Percentiles rank a stretch among this genome's conserved stretches.
Evolutionary conservation across 2,797 vertebrate species (phyloP).

Genomic region (Eulemur mongoz): DNA sequence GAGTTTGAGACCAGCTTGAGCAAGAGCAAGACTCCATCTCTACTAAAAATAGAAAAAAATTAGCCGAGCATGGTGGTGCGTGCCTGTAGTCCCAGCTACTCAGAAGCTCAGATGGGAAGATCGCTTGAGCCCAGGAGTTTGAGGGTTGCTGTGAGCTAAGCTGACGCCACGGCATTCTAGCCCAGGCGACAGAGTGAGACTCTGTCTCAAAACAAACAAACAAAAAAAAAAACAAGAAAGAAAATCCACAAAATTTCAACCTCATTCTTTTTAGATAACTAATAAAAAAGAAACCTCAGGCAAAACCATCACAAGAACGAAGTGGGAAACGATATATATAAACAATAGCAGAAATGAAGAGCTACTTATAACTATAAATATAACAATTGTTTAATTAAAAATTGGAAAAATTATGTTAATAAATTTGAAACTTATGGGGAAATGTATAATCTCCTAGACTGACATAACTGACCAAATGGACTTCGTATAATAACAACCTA

Average conservation of each 20-base stretch:
- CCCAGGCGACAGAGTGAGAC: neutral
- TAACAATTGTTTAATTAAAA: neutral
- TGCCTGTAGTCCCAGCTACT: no score
- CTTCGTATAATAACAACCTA: neutral
- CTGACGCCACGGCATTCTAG: neutral
- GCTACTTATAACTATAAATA: neutral
- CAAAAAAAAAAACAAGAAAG: neutral
- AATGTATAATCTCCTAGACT: neutral
- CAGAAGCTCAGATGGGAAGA: neutral
- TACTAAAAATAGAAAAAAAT: neutral
- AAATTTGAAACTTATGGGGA: neutral
- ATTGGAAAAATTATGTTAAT: neutral
- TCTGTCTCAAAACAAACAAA: neutral
- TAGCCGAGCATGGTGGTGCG: fast-evolving
- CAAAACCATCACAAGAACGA: neutral
- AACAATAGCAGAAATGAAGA: neutral
- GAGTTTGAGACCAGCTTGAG: no score
- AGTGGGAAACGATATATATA: neutral
- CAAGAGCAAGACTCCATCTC: neutral
- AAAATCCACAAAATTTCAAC: neutral
- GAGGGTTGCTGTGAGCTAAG: neutral
- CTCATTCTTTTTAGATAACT: neutral
- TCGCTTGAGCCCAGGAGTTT: neutral
- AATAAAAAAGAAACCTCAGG: neutral
- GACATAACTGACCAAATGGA: neutral